A percentile compares a stretch with the other conserved stretches of the same genome.
Evolutionary conservation across 1,140 invertebrate species (phyloP).

Genomic region (Schmidtea mediterranea): DNA sequence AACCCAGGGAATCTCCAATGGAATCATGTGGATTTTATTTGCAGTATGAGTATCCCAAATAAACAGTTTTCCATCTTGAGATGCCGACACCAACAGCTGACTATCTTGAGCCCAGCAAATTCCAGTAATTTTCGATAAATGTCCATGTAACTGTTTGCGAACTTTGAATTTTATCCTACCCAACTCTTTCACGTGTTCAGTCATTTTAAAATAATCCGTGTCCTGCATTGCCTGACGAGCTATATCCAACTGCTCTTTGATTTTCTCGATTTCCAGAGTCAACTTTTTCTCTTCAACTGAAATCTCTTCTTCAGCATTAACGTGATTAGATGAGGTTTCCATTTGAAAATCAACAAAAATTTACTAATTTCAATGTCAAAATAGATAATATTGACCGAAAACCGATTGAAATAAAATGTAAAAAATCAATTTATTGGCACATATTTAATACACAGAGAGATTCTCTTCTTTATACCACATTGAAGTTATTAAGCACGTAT

Average conservation of each 20-base stretch:
- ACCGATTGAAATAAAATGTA: no score
- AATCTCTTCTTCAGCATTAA: neutral
- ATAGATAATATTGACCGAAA: no score
- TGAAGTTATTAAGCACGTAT: no score
- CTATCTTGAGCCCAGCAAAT: slow-evolving; percentile 4
- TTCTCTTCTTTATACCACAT: no score
- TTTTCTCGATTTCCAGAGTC: neutral
- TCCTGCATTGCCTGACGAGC: neutral
- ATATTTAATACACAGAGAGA: no score
- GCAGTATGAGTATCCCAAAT: slow-evolving; percentile 1
- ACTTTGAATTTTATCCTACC: slow-evolving; percentile 2
- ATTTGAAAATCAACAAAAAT: no score
- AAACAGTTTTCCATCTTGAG: slow-evolving; percentile 5
- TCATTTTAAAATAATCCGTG: slow-evolving; percentile 4
- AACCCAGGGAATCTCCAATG: slow-evolving; percentile 1
- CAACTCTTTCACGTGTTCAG: slow-evolving; percentile 1
- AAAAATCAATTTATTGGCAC: no score
- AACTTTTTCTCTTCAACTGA: slow-evolving; percentile 1
- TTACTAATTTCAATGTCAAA: no score
- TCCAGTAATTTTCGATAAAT: slow-evolving; percentile 4
- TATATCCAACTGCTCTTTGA: slow-evolving; percentile 1
- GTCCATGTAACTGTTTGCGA: slow-evolving; percentile 4
- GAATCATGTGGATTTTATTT: slow-evolving; percentile 1
- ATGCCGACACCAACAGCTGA: neutral
- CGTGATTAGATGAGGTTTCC: neutral